Evolutionary conservation across 2,888 invertebrate genomes (phyloP).

Genomic region (Dusona sp.): DNA sequence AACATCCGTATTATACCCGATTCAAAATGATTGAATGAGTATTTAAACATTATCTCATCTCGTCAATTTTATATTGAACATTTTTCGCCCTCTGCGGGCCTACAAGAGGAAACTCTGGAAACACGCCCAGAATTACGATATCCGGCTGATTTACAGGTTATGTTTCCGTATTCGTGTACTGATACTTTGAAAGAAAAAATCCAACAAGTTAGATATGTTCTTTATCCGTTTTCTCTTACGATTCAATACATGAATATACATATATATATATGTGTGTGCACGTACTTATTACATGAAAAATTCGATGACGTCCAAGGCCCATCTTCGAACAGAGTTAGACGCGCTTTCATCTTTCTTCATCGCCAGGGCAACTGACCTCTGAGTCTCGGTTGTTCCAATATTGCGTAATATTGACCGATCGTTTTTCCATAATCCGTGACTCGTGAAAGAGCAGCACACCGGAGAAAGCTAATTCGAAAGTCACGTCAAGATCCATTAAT

Average conservation of each 20-base stretch:
- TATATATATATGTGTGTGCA: too few species aligned
- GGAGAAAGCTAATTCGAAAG: constrained; percentile 49
- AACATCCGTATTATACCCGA: too few species aligned
- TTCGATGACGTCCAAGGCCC: not conserved
- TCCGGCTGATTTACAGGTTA: not conserved
- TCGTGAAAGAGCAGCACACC: constrained; percentile 14
- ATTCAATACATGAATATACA: not conserved
- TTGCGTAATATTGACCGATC: constrained; percentile 45
- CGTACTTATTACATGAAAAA: not conserved
- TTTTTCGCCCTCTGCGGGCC: not conserved
- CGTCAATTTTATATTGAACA: not conserved
- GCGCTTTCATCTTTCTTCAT: constrained; percentile 12
- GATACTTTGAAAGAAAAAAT: too few species aligned
- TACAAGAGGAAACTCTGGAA: not conserved
- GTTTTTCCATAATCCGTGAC: constrained; percentile 26
- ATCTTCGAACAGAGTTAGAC: not conserved
- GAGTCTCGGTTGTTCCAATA: not conserved
- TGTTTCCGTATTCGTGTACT: not conserved
- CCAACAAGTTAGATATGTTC: not conserved
- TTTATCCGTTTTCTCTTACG: not conserved
- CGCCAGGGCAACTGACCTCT: constrained; percentile 46
- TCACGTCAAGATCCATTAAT: constrained; percentile 37
- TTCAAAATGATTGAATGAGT: too few species aligned
- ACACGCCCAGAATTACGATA: not conserved
- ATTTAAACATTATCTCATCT: too few species aligned